Evolutionary conservation across 2,888 invertebrate genomes (phyloP), one percentile per base, ranked within the genome.

Genomic region (Drosophila colorata): DNA sequence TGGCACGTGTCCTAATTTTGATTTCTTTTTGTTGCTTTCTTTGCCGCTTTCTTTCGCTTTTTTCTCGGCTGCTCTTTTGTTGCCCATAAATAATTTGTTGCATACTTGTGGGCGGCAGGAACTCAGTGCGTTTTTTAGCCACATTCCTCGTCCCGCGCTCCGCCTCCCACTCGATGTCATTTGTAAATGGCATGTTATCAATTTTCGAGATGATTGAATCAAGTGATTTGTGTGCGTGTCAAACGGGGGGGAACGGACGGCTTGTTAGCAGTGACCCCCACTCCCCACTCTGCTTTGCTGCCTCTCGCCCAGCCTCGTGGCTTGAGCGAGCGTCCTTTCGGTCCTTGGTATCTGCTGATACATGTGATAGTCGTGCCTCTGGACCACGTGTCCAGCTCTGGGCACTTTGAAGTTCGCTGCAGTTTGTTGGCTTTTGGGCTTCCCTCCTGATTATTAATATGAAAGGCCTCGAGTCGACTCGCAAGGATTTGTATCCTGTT

Each of bases 131-230:
- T 77, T 77, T 70, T 70, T 71, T 70, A 53, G 53, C 49, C 55
- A 23, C 8, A 33, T 38, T 28, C n/a, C 41, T 7, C 46, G 16
- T 13, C 9, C 13, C 13, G 2, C 13, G 13, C 9, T 2, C 16
- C 13, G 25, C 47, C 40, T n/a, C 38, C 44, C 69, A 73, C 63
- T 77, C 78, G 78, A 75, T 90, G 89, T 91, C 90, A 91, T 90
- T 90, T 90, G 91, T 90, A 86, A 90, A 90, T 91, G 90, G 89
- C 80, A 88, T 90, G 91, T 87, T 91, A 90, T 91, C 90, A 90
- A 90, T 90, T 90, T 90, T 90, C 90, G 72, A 91, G 90, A 90
- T 90, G 90, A 90, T 91, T 90, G 91, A 90, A 91, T 90, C 88
- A 90, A 89, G 87, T 89, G 90, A 90, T 90, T 90, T 75, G 88